Evolutionary conservation across 37 sponge, comb jelly and placozoan species (phyloP).

Genomic region (Halisarca cf. caerulea): DNA sequence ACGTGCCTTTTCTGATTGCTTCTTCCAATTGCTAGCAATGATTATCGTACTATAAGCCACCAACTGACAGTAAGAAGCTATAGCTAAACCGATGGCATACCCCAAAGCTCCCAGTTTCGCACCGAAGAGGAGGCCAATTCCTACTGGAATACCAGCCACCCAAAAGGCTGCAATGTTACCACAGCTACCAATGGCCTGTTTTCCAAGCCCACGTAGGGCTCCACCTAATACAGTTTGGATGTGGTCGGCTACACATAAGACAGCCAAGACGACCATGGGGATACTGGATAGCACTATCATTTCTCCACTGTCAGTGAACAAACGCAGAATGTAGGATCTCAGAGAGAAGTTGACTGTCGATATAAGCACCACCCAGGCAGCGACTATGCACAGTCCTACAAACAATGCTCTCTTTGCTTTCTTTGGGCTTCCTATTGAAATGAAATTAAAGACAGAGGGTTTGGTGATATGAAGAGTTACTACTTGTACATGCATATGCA

Average conservation of each 20-base stretch:
- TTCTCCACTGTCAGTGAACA: neutral
- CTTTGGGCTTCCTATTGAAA: neutral
- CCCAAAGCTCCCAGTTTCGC: slow-evolving; percentile 47
- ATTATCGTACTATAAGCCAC: slow-evolving; percentile 11
- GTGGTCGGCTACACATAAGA: neutral
- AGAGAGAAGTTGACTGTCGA: neutral
- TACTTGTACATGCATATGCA: too few species aligned
- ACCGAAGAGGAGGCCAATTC: slow-evolving; percentile 32
- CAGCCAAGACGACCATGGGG: too few species aligned
- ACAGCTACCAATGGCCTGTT: slow-evolving; percentile 35
- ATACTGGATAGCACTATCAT: neutral
- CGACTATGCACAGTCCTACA: neutral
- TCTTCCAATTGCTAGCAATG: slow-evolving; percentile 55
- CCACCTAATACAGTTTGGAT: slow-evolving; percentile 27
- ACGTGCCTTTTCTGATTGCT: slow-evolving; percentile 43
- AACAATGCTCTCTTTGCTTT: neutral
- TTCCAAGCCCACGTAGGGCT: slow-evolving; percentile 47
- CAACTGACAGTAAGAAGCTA: slow-evolving; percentile 11
- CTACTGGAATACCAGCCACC: slow-evolving; percentile 58
- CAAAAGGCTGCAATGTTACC: slow-evolving; percentile 29
- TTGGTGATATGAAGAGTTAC: too few species aligned
- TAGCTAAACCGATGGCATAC: slow-evolving; percentile 50
- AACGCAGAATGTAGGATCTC: neutral
- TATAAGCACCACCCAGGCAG: neutral
- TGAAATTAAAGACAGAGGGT: neutral